A percentile compares a stretch with the other conserved stretches of the same genome.
Evolutionary conservation across 30 jellyfish, hydroid and myxozoan genomes (phyloP).

Genomic region (Aurelia sp.): DNA sequence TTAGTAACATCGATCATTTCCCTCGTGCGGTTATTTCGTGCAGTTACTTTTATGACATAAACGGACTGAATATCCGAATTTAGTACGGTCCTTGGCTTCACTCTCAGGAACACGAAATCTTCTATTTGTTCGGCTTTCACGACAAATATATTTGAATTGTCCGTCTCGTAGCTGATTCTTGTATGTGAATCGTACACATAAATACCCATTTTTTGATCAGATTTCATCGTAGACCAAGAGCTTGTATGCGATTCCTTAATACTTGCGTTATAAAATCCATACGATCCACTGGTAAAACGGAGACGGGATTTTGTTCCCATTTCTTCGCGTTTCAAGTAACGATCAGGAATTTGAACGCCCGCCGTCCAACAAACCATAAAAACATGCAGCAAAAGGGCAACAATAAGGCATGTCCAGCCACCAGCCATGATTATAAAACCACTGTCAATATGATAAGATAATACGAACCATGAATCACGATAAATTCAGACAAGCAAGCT

Average conservation of each 20-base stretch:
- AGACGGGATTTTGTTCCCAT: slow-evolving; percentile 70
- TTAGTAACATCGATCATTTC: slow-evolving; percentile 68
- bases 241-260: slow-evolving; percentile 11
- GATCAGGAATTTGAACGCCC: slow-evolving; percentile 14
- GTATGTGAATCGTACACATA: slow-evolving; percentile 67
- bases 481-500: too few relatives aligned
- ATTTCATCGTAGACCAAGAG: slow-evolving; percentile 13
- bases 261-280: slow-evolving; percentile 75
- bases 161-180: slow-evolving; percentile 36
- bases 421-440: slow-evolving; percentile 10
- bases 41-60: slow-evolving; percentile 41
- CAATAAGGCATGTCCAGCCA: not conserved
- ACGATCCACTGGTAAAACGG: slow-evolving; percentile 78
- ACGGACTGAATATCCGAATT: slow-evolving; percentile 36
- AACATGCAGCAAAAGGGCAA: slow-evolving; percentile 76
- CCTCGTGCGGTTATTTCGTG: slow-evolving; percentile 46
- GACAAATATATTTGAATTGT: slow-evolving; percentile 31
- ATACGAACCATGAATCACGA: not conserved
- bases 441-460: not conserved
- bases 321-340: slow-evolving; percentile 70
- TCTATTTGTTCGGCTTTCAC: slow-evolving; percentile 53
- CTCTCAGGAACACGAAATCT: slow-evolving; percentile 66
- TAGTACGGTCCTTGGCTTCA: slow-evolving; percentile 29
- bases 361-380: not conserved
- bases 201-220: slow-evolving; percentile 79